Conservation (phyloP, 1,140 invertebrate species). For the Formica exsecta region DNA sequence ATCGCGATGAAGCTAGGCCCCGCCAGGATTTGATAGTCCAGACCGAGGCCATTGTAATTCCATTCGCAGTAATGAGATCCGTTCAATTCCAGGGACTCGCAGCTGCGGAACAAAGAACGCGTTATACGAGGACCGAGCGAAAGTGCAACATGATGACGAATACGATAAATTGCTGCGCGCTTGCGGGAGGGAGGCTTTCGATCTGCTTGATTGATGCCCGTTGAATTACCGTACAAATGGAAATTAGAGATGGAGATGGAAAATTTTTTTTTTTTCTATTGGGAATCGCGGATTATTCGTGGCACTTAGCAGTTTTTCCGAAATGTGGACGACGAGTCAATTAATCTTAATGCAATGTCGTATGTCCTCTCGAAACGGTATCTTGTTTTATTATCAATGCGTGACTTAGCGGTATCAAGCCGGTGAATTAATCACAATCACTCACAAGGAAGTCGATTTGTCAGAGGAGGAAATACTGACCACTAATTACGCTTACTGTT, state of each 20-base stretch:
- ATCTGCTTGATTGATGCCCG: neutral
- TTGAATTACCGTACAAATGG: neutral
- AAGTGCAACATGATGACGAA: slow-evolving; percentile 12
- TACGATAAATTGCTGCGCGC: slow-evolving; percentile 13
- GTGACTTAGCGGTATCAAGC: slow-evolving; percentile 31
- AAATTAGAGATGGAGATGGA: no score
- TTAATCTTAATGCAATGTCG: neutral
- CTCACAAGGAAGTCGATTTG: slow-evolving; percentile 40
- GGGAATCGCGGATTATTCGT: neutral
- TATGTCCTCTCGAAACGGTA: slow-evolving; percentile 7
- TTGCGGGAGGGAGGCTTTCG: neutral
- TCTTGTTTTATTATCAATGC: slow-evolving; percentile 23
- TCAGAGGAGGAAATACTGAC: slow-evolving; percentile 32
- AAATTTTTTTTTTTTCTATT: neutral
- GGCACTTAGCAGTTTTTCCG: neutral
- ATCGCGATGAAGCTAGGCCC: slow-evolving; percentile 97
- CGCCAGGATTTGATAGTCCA: slow-evolving; percentile 96
- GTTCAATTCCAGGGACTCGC: slow-evolving; percentile 89
- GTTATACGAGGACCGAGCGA: neutral
- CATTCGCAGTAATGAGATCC: slow-evolving; percentile 93
- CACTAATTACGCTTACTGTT: slow-evolving; percentile 44
- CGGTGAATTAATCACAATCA: slow-evolving; percentile 47
- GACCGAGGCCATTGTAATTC: slow-evolving; percentile 96
- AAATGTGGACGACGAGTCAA: neutral
- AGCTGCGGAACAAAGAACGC: slow-evolving; percentile 86